Evolutionary conservation across 2,113 vertebrate species (phyloP), one percentile per base, ranked within the genome.

Genomic region (Myotis davidii): DNA sequence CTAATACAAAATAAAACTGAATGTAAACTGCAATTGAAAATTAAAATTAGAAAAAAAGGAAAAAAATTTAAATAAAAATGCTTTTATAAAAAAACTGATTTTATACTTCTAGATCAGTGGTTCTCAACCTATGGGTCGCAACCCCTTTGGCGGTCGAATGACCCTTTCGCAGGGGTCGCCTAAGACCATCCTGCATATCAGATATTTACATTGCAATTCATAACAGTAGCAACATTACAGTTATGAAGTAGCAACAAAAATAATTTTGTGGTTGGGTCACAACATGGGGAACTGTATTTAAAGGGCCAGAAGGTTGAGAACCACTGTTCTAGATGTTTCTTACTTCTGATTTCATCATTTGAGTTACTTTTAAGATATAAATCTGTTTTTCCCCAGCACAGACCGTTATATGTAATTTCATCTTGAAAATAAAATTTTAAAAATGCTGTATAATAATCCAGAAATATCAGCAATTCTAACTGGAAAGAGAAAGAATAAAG

Each of bases 291-390:
- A 42, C 42, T 42, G 42, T 42, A 42, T 42, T 42, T 42, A 42
- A 42, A 42, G 42, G 42, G 42, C 42, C 42, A 42, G 42, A 42
- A 42, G 42, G 42, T 42, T 42, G 42, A 42, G 42, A 42, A 42
- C 42, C 42, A 42, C 42, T 42, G 42, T 89, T 94, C 8, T 83
- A 61, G n/a, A 27, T 88, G 48, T 45, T 23, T 18, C 84, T 89
- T 79, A 25, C 29, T 91, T 76, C 34, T 70, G 23, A 67, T 92
- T 83, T 95, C n/a, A 81, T 76, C 77, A 90, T 65, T 85, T 78
- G 56, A 92, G 42, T 93, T n/a, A n/a, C 29, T 94, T 93, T 97
- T 89, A 93, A 91, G 59, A 84, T 88, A 83, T 48, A 91, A 90
- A 72, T 95, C 82, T 48, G 21, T 85, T 93, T 93, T 93, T 85